Conservation (phyloP, 1,140 invertebrate genomes). For the Dendroctonus ponderosae region DNA sequence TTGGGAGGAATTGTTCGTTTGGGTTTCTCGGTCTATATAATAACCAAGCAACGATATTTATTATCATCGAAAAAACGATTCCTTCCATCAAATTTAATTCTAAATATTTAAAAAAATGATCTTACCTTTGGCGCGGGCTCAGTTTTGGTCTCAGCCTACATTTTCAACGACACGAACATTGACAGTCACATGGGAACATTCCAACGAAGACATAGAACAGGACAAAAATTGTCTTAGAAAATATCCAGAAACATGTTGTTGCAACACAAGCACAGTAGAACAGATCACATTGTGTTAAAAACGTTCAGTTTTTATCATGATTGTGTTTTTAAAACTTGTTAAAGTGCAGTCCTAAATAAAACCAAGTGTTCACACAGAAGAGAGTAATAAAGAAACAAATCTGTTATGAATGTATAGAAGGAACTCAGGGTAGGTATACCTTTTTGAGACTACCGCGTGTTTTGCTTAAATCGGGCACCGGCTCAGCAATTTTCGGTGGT, state of each 20-base stretch:
- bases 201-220: conserved; percentile 31
- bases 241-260: no score
- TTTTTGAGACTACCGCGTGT: conserved; percentile 32
- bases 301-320: background rate
- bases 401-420: no score
- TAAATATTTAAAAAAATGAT: conserved; percentile 19
- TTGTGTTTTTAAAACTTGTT: background rate
- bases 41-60: conserved; percentile 8
- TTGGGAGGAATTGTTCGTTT: conserved; percentile 58
- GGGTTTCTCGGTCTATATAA: conserved; percentile 50
- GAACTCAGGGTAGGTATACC: conserved; percentile 21
- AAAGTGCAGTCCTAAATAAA: background rate
- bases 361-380: no score
- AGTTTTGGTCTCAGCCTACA: conserved; percentile 44
- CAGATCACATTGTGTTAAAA: no score
- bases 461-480: conserved; percentile 27
- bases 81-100: conserved; percentile 1
- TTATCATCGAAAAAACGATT: background rate
- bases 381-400: no score
- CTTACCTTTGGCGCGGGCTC: conserved; percentile 45
- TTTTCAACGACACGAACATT: conserved; percentile 1
- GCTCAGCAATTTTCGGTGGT: conserved; percentile 36
- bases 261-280: no score
- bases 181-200: conserved; percentile 30
- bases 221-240: conserved; percentile 2